Base-by-base conservation (phyloP, 2,888 invertebrate species). In the Drosophila birchii region DNA sequence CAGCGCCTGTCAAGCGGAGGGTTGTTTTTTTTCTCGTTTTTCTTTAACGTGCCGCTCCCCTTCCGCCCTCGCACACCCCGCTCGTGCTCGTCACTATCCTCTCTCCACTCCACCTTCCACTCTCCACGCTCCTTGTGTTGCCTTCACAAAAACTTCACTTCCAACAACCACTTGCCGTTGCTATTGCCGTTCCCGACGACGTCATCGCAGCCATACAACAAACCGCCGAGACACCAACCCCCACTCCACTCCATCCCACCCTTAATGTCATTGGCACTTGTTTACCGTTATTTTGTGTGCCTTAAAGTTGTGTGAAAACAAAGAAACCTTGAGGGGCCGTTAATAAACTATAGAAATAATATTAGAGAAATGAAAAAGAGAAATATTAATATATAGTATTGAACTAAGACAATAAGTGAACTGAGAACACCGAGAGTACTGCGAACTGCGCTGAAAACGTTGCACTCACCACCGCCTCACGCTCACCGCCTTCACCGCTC, bases 111-210 rank as follows among this genome's bases (percentile, higher is more conserved):
- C 51, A 53, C 34, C 1, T 20, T 51, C 51, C 51, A 53, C 34
- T 5, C 5, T 53, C 51, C 49, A 34, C 45, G 43, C 58, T 54
- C 51, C 71, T 49, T 54, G 36, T 54, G 26, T 80, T 83, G 81
- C 73, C 79, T 47, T 58, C 47, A 32, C 47, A 32, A 16, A 51
- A 66, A 66, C 73, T 78, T 66, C 70, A 80, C 67, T 81, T 86
- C 78, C 34, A 53, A 53, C 51, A 83, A 83, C 88, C 88, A 84
- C 83, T 88, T 82, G 78, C 80, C 86, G 78, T 63, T 45, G 41
- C 41, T 41, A 41, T 43, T 43, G 49, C 39, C 67, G 60, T 56
- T 51, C 54, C 18, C 55, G 73, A 66, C 79, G 75, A 68, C 81
- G 81, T 77, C 75, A 77, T 74, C 66, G 87, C 61, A 66, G 73